A percentile compares a stretch with the other conserved stretches of the same genome.
phyloP scores from a whole-genome alignment of 2,797 vertebrate species.

The Pseudotriccus pelzelni region DNA sequence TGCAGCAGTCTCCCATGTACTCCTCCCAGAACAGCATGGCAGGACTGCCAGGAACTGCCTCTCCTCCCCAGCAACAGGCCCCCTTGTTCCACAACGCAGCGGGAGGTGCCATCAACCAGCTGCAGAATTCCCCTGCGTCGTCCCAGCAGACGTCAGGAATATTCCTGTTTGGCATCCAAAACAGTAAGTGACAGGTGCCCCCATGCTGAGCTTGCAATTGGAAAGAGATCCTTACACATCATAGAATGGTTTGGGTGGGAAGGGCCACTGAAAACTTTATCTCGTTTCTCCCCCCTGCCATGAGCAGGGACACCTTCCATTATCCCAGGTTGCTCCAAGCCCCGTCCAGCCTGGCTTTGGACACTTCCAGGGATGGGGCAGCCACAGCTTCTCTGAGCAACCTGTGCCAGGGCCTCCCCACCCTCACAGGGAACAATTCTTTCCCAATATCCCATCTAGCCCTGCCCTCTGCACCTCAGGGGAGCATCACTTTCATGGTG shows the following conservation, averaged over 20 bases:
- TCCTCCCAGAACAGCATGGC: slow-evolving; percentile 85
- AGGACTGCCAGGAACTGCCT: slow-evolving; percentile 85
- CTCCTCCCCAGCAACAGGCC: slow-evolving; percentile 86
- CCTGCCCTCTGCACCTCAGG: neutral
- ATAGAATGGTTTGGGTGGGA: neutral
- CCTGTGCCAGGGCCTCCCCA: neutral
- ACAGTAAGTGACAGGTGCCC: slow-evolving; percentile 82
- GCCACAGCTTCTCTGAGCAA: neutral
- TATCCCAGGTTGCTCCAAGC: fast-evolving
- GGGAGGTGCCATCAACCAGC: slow-evolving; percentile 85
- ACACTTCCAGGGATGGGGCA: neutral
- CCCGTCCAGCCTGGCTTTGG: fast-evolving
- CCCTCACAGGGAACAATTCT: neutral
- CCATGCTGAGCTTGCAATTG: fast-evolving
- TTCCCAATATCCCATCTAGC: neutral
- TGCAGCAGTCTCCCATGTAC: slow-evolving; percentile 88
- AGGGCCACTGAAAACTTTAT: neutral
- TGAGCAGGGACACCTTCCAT: neutral
- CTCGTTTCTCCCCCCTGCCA: fast-evolving
- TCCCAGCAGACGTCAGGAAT: slow-evolving; percentile 88
- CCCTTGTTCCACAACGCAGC: slow-evolving; percentile 87
- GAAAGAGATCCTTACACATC: neutral
- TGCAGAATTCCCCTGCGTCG: slow-evolving; percentile 82
- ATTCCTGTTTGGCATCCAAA: slow-evolving; percentile 95
- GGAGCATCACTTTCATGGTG: neutral